Percentiles rank a stretch among this genome's conserved stretches.
Evolutionary conservation across 1,140 invertebrate species (phyloP).

Genomic region (Philopotamus ludificatus): DNA sequence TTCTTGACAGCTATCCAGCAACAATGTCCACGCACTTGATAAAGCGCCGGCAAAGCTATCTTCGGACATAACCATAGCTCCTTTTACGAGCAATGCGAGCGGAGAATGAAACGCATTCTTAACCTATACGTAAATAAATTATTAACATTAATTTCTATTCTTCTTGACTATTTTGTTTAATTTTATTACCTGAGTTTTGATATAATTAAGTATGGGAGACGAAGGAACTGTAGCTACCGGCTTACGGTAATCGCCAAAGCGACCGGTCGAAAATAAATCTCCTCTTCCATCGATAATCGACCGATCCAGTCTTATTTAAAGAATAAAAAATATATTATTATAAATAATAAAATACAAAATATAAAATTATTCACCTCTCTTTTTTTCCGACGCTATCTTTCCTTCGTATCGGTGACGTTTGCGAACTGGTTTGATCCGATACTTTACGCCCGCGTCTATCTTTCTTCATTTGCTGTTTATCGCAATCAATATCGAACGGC

Average conservation of each 20-base stretch:
- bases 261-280: slow-evolving; percentile 37
- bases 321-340: neutral
- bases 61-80: slow-evolving; percentile 84
- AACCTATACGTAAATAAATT: slow-evolving; percentile 65
- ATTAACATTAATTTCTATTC: neutral
- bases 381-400: slow-evolving; percentile 74
- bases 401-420: slow-evolving; percentile 70
- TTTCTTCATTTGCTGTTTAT: slow-evolving; percentile 59
- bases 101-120: slow-evolving; percentile 86
- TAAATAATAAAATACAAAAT: slow-evolving; percentile 13
- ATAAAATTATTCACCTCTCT: slow-evolving; percentile 58
- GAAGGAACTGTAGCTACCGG: slow-evolving; percentile 56
- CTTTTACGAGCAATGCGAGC: slow-evolving; percentile 86
- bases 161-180: neutral
- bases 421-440: slow-evolving; percentile 72
- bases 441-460: slow-evolving; percentile 62
- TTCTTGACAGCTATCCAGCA: slow-evolving; percentile 80
- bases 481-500: slow-evolving; percentile 53
- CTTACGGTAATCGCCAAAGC: slow-evolving; percentile 32
- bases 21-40: slow-evolving; percentile 89
- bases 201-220: slow-evolving; percentile 79
- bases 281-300: slow-evolving; percentile 53
- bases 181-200: slow-evolving; percentile 71
- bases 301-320: slow-evolving; percentile 52
- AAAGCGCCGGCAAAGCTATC: slow-evolving; percentile 86